A percentile compares a stretch with the other conserved stretches of the same genome.
These are phyloP conservation scores for Seira sanloemensis DNA, from an alignment of 2,888 invertebrate genomes.

Conservation along the genomic window DNA sequence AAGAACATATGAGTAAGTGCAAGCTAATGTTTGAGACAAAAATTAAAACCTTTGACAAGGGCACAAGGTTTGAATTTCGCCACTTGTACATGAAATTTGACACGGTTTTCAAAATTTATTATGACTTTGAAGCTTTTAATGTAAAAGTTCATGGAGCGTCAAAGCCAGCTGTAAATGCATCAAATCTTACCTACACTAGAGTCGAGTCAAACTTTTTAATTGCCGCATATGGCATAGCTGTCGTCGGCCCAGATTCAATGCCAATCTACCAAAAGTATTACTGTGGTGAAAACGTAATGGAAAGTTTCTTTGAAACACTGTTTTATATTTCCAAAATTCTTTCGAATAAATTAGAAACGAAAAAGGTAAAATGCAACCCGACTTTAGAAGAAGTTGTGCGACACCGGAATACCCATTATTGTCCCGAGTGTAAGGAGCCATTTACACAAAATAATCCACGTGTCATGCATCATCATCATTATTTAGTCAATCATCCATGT, in stretches of 20 bases:
- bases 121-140: slow-evolving; percentile 10
- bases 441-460: background rate
- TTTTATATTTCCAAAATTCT: background rate
- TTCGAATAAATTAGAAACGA: background rate
- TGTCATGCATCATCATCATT: background rate
- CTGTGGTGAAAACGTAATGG: background rate
- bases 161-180: background rate
- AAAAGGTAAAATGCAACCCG: background rate
- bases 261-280: background rate
- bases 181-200: background rate
- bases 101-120: background rate
- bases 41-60: background rate
- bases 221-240: background rate
- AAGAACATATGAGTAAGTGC: background rate
- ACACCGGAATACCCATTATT: background rate
- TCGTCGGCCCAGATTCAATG: background rate
- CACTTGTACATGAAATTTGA: background rate
- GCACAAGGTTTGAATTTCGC: background rate
- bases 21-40: background rate
- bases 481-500: background rate
- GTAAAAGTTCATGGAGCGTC: background rate
- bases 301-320: background rate
- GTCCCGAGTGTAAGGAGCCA: background rate
- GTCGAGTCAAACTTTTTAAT: slow-evolving; percentile 8
- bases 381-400: background rate